Evolutionary conservation across 2,113 vertebrate genomes (phyloP).

Genomic region (Pomatostomus ruficeps): DNA sequence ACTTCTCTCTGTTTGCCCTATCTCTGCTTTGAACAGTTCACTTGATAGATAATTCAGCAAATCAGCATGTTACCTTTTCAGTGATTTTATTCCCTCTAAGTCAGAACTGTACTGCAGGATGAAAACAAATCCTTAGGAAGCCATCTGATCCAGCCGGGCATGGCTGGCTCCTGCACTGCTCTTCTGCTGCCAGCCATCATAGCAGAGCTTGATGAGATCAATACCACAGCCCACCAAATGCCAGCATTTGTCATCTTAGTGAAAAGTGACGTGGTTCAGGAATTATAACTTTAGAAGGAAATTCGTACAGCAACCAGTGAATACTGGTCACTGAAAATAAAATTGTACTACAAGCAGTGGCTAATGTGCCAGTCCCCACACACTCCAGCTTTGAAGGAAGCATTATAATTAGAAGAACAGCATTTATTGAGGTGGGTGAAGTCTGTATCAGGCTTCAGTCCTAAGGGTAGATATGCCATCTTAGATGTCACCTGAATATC

Average conservation of each 20-base stretch:
- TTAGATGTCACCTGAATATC: neutral
- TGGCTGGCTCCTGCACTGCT: neutral
- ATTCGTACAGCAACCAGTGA: neutral
- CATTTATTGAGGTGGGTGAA: neutral
- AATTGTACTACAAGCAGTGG: neutral
- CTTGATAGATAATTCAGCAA: conserved; percentile 1
- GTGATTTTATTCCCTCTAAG: conserved; percentile 2
- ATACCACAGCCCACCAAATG: neutral
- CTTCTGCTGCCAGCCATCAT: neutral
- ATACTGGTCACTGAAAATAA: neutral
- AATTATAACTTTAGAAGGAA: neutral
- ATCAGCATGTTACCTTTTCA: conserved; percentile 11
- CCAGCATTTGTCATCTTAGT: neutral
- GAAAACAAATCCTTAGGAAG: neutral
- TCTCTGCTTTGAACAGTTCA: neutral
- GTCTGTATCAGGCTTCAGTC: neutral
- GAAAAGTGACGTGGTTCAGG: neutral
- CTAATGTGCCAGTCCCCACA: neutral
- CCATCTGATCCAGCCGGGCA: neutral
- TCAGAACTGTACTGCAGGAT: neutral
- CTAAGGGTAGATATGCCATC: neutral
- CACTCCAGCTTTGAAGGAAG: neutral
- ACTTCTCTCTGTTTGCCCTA: neutral
- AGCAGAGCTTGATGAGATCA: neutral
- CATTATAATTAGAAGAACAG: neutral